Evolutionary conservation across 2,113 vertebrate species (phyloP).

Genomic region (Irena cyanogastra): DNA sequence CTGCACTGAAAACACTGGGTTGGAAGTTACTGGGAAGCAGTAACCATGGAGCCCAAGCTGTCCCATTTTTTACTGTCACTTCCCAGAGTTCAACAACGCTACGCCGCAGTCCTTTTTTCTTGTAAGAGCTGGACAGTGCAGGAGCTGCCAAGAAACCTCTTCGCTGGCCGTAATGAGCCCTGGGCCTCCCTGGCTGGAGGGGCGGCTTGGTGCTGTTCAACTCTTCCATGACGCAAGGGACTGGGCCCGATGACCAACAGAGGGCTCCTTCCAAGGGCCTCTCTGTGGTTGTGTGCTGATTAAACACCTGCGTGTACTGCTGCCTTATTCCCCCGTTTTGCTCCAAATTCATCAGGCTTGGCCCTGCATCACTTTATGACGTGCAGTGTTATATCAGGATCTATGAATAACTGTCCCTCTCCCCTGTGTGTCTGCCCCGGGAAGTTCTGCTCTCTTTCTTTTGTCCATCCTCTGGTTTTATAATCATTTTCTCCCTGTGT

Average conservation of each 20-base stretch:
- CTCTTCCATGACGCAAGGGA: constrained; percentile 11
- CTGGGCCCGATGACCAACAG: neutral
- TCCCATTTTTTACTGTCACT: neutral
- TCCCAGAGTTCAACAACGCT: neutral
- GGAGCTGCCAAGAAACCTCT: constrained; percentile 10
- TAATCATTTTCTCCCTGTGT: neutral
- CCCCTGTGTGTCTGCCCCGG: neutral
- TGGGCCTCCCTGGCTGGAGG: neutral
- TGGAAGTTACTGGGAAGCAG: neutral
- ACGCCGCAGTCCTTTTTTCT: neutral
- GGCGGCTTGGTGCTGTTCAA: neutral
- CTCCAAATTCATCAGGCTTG: neutral
- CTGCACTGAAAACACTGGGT: neutral
- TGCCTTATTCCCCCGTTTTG: neutral
- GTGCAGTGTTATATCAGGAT: neutral
- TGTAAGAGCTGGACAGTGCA: neutral
- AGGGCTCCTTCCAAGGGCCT: neutral
- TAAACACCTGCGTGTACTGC: neutral
- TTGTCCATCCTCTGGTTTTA: neutral
- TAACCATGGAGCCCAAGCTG: neutral
- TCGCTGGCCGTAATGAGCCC: neutral
- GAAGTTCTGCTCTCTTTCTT: neutral
- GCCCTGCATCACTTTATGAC: neutral
- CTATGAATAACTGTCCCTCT: neutral
- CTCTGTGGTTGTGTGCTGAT: constrained; percentile 18